These are phyloP conservation scores for Daktulosphaira vitifoliae DNA, from an alignment of 1,140 invertebrate species.

Conservation along the genomic window DNA sequence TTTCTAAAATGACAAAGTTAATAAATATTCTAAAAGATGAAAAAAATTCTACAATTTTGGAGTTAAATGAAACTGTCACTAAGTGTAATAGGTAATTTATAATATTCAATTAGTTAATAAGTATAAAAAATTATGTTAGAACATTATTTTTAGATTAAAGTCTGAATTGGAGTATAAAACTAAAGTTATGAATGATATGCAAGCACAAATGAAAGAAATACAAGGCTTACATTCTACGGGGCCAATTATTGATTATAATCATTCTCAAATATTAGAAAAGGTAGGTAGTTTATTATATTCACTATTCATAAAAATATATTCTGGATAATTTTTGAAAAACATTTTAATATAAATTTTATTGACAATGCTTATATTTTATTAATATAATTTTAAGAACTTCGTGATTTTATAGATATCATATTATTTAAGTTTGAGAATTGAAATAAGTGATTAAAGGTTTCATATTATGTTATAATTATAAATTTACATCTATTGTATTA, in stretches of 20 bases:
- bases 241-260: neutral
- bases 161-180: constrained; percentile 27
- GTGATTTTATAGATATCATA: too few species aligned
- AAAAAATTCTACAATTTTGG: constrained; percentile 17
- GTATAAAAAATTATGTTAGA: neutral
- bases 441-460: too few species aligned
- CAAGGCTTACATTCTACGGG: neutral
- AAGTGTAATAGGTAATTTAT: constrained; percentile 24
- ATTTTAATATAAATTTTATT: too few species aligned
- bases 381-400: too few species aligned
- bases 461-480: too few species aligned
- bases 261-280: constrained; percentile 24
- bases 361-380: too few species aligned
- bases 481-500: too few species aligned
- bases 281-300: too few species aligned
- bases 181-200: constrained; percentile 15
- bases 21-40: constrained; percentile 29
- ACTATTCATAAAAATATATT: too few species aligned
- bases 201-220: constrained; percentile 24
- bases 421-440: too few species aligned
- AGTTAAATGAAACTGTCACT: neutral
- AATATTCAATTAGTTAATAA: neutral
- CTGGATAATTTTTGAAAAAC: too few species aligned
- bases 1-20: constrained; percentile 12
- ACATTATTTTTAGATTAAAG: constrained; percentile 8